Base-by-base conservation (phyloP, 2,797 vertebrate species). In the Melanotaenia boesemani region DNA sequence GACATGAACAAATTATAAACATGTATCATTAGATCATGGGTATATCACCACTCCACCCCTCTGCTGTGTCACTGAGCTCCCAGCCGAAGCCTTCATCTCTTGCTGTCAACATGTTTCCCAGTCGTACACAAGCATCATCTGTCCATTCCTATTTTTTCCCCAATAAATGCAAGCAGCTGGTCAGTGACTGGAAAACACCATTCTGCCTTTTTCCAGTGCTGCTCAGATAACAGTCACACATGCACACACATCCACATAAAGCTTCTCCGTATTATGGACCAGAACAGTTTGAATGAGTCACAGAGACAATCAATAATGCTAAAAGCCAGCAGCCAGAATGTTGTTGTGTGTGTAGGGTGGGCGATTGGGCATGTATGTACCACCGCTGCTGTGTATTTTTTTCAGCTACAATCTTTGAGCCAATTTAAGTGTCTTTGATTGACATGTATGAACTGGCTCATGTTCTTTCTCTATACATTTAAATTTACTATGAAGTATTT, bases 111-210 rank as follows among this genome's bases (percentile, higher is more conserved):
- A 63, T 67, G 67, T 76, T 84, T 67, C 26, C 66, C 60, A 59
- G 22, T 69, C 50, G 67, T 73, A 57, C 34, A 57, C 48, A 62
- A 76, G 68, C 57, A 44, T 1, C 2, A 54, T 81, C 78, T 79
- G 82, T 89, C 86, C 74, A 71, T 86, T 85, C 82, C 72, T 72
- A 83, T 90, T 90, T 87, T 78, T 69, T 74, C 74, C 66, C 48
- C 73, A 74, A 82, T 87, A 84, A 79, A 86, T 87, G 74, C 84
- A 54, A 82, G 80, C 70, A 77, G 66, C 78, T 79, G 82, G 54
- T 81, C 79, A 83, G 41, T 83, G 75, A 78, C 80, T 81, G 86
- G 86, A 91, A 84, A 82, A 76, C 77, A 83, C 80, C 71, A 63
- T 63, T 74, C 82, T 80, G 77, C 72, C 50, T 72, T 72, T 77